These are phyloP conservation scores for Heliangelus exortis DNA, from an alignment of 2,797 vertebrate genomes.

Conservation along the genomic window DNA sequence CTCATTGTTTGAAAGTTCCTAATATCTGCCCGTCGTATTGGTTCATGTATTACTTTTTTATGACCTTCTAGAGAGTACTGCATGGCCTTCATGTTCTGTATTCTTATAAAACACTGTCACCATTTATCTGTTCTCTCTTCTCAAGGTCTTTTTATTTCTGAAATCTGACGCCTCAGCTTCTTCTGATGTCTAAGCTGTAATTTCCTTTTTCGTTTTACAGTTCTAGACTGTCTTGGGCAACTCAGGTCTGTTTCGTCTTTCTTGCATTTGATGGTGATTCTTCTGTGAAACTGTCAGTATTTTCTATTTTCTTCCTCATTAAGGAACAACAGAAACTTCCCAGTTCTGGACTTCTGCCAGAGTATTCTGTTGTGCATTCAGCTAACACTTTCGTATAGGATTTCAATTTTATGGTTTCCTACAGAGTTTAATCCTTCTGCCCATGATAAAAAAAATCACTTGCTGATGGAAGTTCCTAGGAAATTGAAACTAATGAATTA, in stretches of 20 bases:
- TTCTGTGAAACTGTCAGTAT: neutral
- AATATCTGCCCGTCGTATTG: neutral
- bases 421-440: constrained; percentile 18
- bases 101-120: neutral
- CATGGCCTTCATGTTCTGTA: neutral
- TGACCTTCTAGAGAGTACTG: neutral
- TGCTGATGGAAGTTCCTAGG: neutral
- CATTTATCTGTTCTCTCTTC: neutral
- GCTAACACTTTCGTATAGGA: neutral
- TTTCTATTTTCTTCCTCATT: neutral
- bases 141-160: neutral
- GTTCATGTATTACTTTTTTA: neutral
- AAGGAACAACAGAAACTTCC: neutral
- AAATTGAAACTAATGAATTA: constrained; percentile 30
- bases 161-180: neutral
- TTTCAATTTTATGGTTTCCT: constrained; percentile 21
- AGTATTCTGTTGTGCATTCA: constrained; percentile 3
- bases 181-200: neutral
- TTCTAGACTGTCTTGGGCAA: neutral
- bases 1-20: neutral
- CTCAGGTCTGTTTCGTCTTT: neutral
- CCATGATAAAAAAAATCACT: neutral
- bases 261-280: neutral
- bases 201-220: neutral
- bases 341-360: neutral